Percentiles rank a stretch among this genome's conserved stretches.
Conservation (phyloP, 2,888 invertebrate genomes). For the Isotomurus palustris region DNA sequence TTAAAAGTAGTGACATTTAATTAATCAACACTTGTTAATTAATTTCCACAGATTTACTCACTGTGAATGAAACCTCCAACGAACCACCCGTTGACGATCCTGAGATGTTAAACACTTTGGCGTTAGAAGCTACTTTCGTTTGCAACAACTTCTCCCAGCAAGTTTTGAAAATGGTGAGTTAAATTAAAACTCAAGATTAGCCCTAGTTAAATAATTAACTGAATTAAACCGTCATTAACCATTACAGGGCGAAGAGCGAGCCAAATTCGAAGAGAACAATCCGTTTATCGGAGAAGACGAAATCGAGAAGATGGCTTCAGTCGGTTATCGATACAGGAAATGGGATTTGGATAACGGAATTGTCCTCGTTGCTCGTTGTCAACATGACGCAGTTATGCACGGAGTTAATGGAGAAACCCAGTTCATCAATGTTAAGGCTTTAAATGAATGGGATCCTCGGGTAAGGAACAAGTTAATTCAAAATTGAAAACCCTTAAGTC, state of each 20-base stretch:
- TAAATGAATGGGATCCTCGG: slow-evolving; percentile 99
- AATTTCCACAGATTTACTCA: slow-evolving; percentile 68
- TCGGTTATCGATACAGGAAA: slow-evolving; percentile 93
- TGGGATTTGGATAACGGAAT: slow-evolving; percentile 94
- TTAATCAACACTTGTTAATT: not conserved
- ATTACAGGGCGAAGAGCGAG: slow-evolving; percentile 68
- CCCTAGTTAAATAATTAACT: too few relatives aligned
- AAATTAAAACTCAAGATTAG: not conserved
- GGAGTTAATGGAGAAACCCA: slow-evolving; percentile 84
- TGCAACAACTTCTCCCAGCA: slow-evolving; percentile 99
- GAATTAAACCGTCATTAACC: too few relatives aligned
- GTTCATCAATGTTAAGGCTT: slow-evolving; percentile 90
- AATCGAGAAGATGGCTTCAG: slow-evolving; percentile 88
- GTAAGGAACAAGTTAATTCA: slow-evolving; percentile 48
- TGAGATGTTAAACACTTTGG: slow-evolving; percentile 90
- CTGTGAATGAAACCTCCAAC: slow-evolving; percentile 96
- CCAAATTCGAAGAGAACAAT: slow-evolving; percentile 84
- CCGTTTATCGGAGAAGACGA: slow-evolving; percentile 91
- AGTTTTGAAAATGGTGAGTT: slow-evolving; percentile 61
- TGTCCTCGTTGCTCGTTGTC: slow-evolving; percentile 86
- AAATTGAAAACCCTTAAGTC: not conserved
- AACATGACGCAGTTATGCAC: slow-evolving; percentile 90
- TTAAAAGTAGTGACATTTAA: not conserved
- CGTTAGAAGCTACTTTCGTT: slow-evolving; percentile 96
- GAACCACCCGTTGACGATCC: slow-evolving; percentile 97